Base-by-base conservation (phyloP, 1,140 invertebrate genomes). In the Paralvinella palmiformis region DNA sequence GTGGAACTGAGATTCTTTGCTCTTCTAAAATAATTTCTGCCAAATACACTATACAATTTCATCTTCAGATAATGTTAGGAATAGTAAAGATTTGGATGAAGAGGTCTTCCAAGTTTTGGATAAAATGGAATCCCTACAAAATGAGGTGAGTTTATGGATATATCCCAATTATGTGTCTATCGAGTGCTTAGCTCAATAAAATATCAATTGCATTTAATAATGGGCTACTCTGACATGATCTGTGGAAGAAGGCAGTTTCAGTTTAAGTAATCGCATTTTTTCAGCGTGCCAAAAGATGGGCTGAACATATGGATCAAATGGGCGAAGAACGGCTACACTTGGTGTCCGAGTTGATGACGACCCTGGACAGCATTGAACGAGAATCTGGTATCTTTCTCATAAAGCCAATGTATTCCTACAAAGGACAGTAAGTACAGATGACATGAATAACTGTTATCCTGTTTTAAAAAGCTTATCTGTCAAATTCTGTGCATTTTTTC, bases 331-430 rank as follows among this genome's bases (percentile, higher is more conserved):
- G 79, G 37, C 31, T 73, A 10, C 58, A 69, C 13, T 67, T 80
- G 48, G 79, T 77, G 3, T 73, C 71, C 41, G 57, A 74, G 50
- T 63, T 80, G 59, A 79, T 75, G 71, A 72, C 74, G 17, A 73
- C 73, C 7, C 59, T 80, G 37, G 73, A 79, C 55, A 65, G 64
- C 27, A 74, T 80, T 45, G 77, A 80, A 65, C 68, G 76, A 44
- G 73, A 80, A 53, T 79, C 77, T 1, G 79, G 79, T 22, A 73
- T 80, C 27, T 80, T 80, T 68, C 72, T 79, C 10, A 78, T 80
- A 63, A 80, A 80, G 67, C 79, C 79, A 4, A 75, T 79, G 71
- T 80, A 73, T 56, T 79, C 79, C 6, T 80, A 74, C 63, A 69
- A 71, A 37, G 73, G 75, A 31, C 72, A 72, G 78, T 80, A 67